Evolutionary conservation across 2,888 invertebrate species (phyloP), one percentile per base, ranked within the genome.

Genomic region (Phaonia tiefii): DNA sequence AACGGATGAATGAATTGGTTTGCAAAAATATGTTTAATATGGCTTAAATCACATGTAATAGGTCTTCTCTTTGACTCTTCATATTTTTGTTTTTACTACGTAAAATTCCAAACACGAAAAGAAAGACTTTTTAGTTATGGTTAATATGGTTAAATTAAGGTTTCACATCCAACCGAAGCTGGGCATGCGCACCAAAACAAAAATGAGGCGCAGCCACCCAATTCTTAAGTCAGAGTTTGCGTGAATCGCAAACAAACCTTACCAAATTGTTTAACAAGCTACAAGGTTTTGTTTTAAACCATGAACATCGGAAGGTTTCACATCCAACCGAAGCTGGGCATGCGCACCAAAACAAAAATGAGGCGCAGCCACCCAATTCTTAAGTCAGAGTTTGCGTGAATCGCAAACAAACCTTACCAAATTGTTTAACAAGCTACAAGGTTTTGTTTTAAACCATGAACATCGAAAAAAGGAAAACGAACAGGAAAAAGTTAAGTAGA

Each of bases 111-210:
- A 63, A 42, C 22, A 42, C 37, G 20, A 42, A 54, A 69, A 75
- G 81, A 81, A 78, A 81, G 78, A 49, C 81, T 81, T 81, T 81
- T 81, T 81, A 81, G 67, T 78, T 81, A 75, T 75, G 78, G 63
- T 63, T 46, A 56, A 71, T 81, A 75, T 75, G 78, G 63, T 63
- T 46, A 56, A 71, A 71, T 72, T 75, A 67, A 78, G 73, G 49
- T 46, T n/a, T 46, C 5, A 11, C n/a, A 31, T 22, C 4, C 17
- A 44, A 11, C 22, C 44, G 10, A 39, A 42, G n/a, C 60, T 22
- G 5, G 8, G 31, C 8, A 5, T 3, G 8, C 8, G 31, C 54
- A 13, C 56, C 51, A 7, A n/a, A 15, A 17, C 15, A 75, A 80
- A 70, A 82, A 76, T 22, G 73, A 73, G 82, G 79, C 82, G 69